Evolutionary conservation across 2,113 vertebrate genomes (phyloP), one percentile per base, ranked within the genome.

Genomic region (Fregetta grallaria): DNA sequence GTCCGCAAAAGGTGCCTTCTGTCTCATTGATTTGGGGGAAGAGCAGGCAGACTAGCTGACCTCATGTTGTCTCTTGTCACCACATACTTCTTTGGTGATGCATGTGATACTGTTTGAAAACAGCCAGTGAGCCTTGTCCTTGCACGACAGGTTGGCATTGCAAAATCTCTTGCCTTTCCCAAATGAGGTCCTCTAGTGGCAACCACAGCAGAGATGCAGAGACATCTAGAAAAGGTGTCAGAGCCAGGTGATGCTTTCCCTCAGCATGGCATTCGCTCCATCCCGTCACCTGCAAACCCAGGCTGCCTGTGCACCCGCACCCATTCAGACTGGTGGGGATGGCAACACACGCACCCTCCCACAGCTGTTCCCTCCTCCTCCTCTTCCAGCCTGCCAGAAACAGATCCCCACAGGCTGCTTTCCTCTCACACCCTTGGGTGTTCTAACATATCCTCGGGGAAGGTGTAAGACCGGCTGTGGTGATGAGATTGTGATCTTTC

Each of bases 391-490:
- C 50, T 90, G 32, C 71, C 89, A 94, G 77, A 92, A 94, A 92
- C 89, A 72, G 30, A 86, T 89, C 13, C 20, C 76, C 55, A 67
- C 1, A 8, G 79, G 77, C 90, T 94, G 92, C 88, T 90, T 96
- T 83, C 40, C 30, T 82, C 92, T 84, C 81, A 72, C 91, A 66
- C 83, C 82, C 78, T 83, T 81, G 73, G 50, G 73, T 93, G 72
- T 78, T 92, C 70, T 95, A 86, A 58, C 95, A 85, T 84, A 80
- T 78, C 87, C 90, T 93, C 2, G 0, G 86, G 93, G 85, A 96
- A 94, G 12, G 86, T 94, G 86, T 84, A 95, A 95, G 90, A 94
- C 90, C 6, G 61, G 34, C 89, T 96, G 45, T 13, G 23, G 88
- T 0, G 0, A 58, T 61, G 89, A 94, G 91, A 92, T 78, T 90